These are phyloP conservation scores for Exocentrus adspersus DNA, from an alignment of 2,888 invertebrate species.

Conservation along the genomic window DNA sequence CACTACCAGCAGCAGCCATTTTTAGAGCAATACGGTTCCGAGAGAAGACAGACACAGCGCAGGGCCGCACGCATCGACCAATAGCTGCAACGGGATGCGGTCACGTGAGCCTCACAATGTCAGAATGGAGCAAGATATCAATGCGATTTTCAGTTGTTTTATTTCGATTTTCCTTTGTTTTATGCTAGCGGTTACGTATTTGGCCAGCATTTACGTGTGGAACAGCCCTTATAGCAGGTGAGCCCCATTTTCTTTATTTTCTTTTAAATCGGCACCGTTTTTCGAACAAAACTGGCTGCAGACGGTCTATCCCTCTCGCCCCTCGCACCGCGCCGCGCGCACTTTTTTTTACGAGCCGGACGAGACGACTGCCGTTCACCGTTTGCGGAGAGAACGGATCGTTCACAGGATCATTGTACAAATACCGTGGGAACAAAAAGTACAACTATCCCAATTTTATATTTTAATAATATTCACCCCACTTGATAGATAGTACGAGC, in stretches of 20 bases:
- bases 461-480: conserved; percentile 43
- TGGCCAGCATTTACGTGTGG: conserved; percentile 91
- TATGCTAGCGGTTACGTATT: conserved; percentile 80
- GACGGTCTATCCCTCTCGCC: conserved; percentile 31
- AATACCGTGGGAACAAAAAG: conserved; percentile 39
- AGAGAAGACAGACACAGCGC: conserved; percentile 38
- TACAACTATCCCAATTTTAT: conserved; percentile 35
- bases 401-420: neutral
- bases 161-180: conserved; percentile 79
- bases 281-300: conserved; percentile 30
- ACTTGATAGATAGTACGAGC: conserved; percentile 15
- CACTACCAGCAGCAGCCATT: conserved; percentile 85
- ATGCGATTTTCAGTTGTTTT: conserved; percentile 65
- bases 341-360: conserved; percentile 17
- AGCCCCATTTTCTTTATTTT: conserved; percentile 37
- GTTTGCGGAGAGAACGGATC: conserved; percentile 22
- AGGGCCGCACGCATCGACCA: conserved; percentile 35
- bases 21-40: conserved; percentile 64
- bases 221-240: conserved; percentile 80
- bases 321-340: conserved; percentile 38
- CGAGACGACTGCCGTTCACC: conserved; percentile 18
- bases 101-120: conserved; percentile 46
- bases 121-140: conserved; percentile 55
- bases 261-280: conserved; percentile 29
- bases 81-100: conserved; percentile 28